Base-by-base conservation (phyloP, 2,888 invertebrate species). In the Nomada hirtipes region DNA sequence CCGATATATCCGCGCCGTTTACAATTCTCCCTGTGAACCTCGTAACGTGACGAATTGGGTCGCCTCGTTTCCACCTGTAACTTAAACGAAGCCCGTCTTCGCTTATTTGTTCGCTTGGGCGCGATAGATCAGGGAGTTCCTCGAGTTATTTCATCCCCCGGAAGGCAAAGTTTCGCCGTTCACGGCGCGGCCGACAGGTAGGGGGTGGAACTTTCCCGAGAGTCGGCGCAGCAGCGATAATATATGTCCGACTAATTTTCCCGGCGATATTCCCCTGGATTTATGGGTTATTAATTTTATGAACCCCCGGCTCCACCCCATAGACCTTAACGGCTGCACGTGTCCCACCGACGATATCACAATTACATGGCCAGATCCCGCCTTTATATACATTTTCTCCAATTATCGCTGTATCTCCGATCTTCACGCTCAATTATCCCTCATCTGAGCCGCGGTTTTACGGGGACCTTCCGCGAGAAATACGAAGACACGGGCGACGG, bases 261-360 rank as follows among this genome's bases (percentile, higher is more conserved):
- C 53, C 85, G 59, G 69, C 83, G 72, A 89, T 88, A 88, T 90
- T 87, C 85, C 69, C 57, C 36, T 73, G 78, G 86, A 91, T 91
- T 91, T 90, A 91, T 91, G 87, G 88, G 87, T 91, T 91, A 91
- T 91, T 91, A 89, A 91, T 91, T 91, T 91, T 90, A 90, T 86
- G 89, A 87, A 90, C 84, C 81, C 18, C 74, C 80, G 10, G 52
- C 26, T 50, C 47, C 29, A 59, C 64, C 74, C 71, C 79, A 67
- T 81, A 69, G 70, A 75, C 59, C 65, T 60, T 64, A 61, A 59
- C 59, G 61, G 65, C 67, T 83, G 83, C 83, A 83, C 86, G 81
- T 88, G 84, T 84, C 80, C 76, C 77, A 50, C 53, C 50, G 79
- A 83, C 85, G 82, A 88, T 89, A 83, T 88, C 85, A 88, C 86